Conservation (phyloP, 2,113 vertebrate species). For the Sialia sialis region DNA sequence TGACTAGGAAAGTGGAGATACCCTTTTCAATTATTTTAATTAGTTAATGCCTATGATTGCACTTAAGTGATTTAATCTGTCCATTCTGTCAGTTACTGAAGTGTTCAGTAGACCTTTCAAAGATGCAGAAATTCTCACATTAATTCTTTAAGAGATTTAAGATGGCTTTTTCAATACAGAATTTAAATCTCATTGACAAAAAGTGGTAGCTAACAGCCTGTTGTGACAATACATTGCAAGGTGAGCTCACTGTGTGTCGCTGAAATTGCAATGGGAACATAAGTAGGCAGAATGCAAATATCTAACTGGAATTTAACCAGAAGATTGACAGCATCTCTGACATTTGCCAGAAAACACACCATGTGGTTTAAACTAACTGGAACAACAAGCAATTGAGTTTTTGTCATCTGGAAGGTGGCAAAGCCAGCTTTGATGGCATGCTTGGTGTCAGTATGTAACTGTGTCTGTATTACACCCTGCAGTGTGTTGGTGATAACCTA, state of each 20-base stretch:
- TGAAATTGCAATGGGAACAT: neutral
- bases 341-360: neutral
- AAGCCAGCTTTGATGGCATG: neutral
- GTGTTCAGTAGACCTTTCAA: neutral
- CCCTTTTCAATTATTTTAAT: neutral
- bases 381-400: neutral
- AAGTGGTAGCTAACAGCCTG: neutral
- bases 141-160: neutral
- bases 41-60: neutral
- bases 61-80: neutral
- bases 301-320: conserved; percentile 19
- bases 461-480: neutral
- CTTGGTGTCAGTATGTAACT: neutral
- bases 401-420: neutral
- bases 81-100: neutral
- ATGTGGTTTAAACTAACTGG: neutral
- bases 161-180: neutral
- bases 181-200: neutral
- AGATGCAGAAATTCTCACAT: neutral
- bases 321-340: conserved; percentile 12
- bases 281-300: conserved; percentile 25
- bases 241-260: neutral
- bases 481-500: neutral
- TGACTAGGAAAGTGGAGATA: neutral
- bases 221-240: neutral